Base-by-base conservation (phyloP, 2,888 invertebrate genomes). In the Meteorus cinctellus region DNA sequence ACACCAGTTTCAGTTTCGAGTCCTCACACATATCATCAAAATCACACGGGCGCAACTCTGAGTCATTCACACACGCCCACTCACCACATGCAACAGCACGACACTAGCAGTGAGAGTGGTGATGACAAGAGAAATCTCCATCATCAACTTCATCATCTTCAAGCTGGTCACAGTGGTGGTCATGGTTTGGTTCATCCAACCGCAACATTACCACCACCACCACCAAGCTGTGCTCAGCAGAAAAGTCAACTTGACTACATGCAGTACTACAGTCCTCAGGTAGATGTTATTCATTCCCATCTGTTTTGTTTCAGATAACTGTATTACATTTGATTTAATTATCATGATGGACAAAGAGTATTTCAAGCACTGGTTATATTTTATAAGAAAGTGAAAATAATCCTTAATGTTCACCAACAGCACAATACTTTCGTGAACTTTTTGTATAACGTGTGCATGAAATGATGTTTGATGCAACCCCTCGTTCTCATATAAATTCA, bases 231-330 rank as follows among this genome's bases (percentile, higher is more conserved):
- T 77, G 87, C 89, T 24, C 89, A 89, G 74, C 89, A 89, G 74
- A 89, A 89, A 83, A 88, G 85, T 66, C 89, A 89, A 74, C 81
- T 89, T 67, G 89, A 89, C 72, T 89, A 89, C 78, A 89, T 89
- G 88, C 88, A 88, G 81, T 88, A 88, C 80, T 89, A 89, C 81
- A 86, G 86, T 76, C 86, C 89, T 68, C 89, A 89, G 89, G 89
- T 89, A 70, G 72, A 79, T 73, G 16, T 19, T 55, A 41, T 41
- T 27, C 45, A 31, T 68, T 67, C 31, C 31, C 48, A 24, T 24
- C 74, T 55, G 36, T 51, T 4, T 34, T 8, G 4, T 34, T 34
- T 8, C 0, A 6, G 6, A 12, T 12, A 8, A 41, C 2, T 12
- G 8, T 41, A 41, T 12, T 12, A 0, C 8, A 10, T 41, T 8